Evolutionary conservation across 2,888 invertebrate genomes (phyloP), one percentile per base, ranked within the genome.

Genomic region (Ptychoptera contaminata): DNA sequence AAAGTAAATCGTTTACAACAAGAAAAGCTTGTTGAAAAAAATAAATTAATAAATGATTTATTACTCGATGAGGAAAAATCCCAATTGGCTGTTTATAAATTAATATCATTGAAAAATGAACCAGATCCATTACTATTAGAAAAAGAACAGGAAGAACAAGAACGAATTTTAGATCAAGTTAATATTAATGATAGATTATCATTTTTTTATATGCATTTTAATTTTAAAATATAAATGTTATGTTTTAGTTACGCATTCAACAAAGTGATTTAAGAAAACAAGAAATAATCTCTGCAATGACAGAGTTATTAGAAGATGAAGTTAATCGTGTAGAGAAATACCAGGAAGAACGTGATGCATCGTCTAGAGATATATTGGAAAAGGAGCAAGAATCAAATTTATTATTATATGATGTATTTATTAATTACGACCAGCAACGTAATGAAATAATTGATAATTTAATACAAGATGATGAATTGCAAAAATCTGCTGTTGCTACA

Each of bases 241-340:
- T 10, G 30, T 34, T 47, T 46, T 14, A 55, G 48, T 43, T 62
- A 47, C 63, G 67, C 47, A 58, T 64, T 12, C 60, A 68, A 49
- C 66, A 68, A 53, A 62, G 60, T 47, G 60, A 67, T 55, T 62
- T 82, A 31, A 72, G 72, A 51, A 79, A 77, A 59, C 69, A 72
- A 55, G 81, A 83, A 60, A 74, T 82, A 44, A 65, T 83, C 40
- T 73, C 69, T 55, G 77, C 78, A 40, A 84, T 84, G 82, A 73
- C 80, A 58, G 69, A 71, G 54, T 63, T 82, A 35, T 63, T 84
- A 38, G 72, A 75, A 50, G 76, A 81, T 58, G 81, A 83, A 59
- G 71, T 73, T 48, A 62, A 69, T 32, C 71, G 73, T 49, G 67
- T 82, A 50, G 71, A 72, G 55, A 67, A 74, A 52, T 77, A 82